These are phyloP conservation scores for Ochropacha duplaris DNA, from an alignment of 2,888 invertebrate species.

Conservation along the genomic window DNA sequence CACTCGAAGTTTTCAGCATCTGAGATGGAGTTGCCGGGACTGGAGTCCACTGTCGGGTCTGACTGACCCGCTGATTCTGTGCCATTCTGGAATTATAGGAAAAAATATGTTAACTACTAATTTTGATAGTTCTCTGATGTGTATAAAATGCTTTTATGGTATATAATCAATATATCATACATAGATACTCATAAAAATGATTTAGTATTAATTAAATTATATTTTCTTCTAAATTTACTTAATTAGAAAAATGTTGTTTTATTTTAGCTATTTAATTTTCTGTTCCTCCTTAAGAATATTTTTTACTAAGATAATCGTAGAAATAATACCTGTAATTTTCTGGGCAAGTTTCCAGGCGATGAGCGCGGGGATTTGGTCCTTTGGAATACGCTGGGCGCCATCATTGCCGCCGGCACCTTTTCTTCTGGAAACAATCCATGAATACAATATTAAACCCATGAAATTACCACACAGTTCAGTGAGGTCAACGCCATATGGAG, in stretches of 20 bases:
- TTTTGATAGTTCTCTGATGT: not conserved
- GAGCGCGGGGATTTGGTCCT: constrained; percentile 76
- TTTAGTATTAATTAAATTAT: too few relatives aligned
- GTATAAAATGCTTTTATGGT: not conserved
- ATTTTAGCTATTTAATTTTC: too few relatives aligned
- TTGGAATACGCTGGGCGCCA: constrained; percentile 83
- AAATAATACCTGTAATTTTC: constrained; percentile 68
- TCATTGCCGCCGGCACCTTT: constrained; percentile 77
- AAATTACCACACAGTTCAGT: constrained; percentile 4
- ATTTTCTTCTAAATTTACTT: too few relatives aligned
- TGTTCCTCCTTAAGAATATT: not conserved
- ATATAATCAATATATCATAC: too few relatives aligned
- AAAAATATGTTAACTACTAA: not conserved
- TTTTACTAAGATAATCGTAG: constrained; percentile 6
- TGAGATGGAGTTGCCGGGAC: constrained; percentile 84
- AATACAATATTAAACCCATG: not conserved
- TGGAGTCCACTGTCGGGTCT: constrained; percentile 77
- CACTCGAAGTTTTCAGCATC: constrained; percentile 93
- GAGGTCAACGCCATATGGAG: constrained; percentile 33
- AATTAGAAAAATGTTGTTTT: too few relatives aligned
- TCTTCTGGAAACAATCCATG: constrained; percentile 55
- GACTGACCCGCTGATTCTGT: constrained; percentile 53
- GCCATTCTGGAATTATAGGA: constrained; percentile 65
- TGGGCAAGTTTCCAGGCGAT: constrained; percentile 68
- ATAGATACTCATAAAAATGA: too few relatives aligned